These are phyloP conservation scores for Brachionus sp. DNA, from an alignment of 1,140 invertebrate species.

Conservation along the genomic window DNA sequence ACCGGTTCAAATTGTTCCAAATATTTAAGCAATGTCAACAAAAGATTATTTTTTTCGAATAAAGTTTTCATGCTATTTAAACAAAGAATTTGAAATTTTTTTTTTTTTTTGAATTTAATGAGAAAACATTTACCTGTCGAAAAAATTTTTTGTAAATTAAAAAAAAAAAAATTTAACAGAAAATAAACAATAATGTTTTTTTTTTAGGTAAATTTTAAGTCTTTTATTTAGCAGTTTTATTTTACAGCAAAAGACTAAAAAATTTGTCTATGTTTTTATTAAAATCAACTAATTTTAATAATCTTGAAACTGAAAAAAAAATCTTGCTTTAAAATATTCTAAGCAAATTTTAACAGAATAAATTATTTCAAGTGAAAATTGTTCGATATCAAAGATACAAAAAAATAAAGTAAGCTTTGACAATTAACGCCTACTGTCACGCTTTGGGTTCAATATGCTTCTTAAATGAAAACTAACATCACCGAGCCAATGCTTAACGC, in stretches of 20 bases:
- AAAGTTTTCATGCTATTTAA: too few relatives aligned
- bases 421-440: background rate
- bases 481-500: background rate
- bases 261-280: constrained; percentile 6
- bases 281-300: constrained; percentile 1
- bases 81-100: too few relatives aligned
- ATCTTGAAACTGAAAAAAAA: background rate
- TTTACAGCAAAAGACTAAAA: background rate
- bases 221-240: background rate
- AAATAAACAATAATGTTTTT: background rate
- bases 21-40: too few relatives aligned
- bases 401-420: constrained; percentile 26
- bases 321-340: background rate
- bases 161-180: too few relatives aligned
- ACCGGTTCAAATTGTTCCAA: too few relatives aligned
- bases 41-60: too few relatives aligned
- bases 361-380: constrained; percentile 6
- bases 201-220: background rate
- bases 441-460: background rate
- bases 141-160: background rate
- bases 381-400: background rate
- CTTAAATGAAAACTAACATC: constrained; percentile 18
- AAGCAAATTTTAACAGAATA: background rate
- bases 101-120: too few relatives aligned
- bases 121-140: background rate